Percentiles rank a stretch among this genome's conserved stretches.
These are phyloP conservation scores for Bufo gargarizans DNA, from an alignment of 2,113 vertebrate species.

Conservation along the genomic window DNA sequence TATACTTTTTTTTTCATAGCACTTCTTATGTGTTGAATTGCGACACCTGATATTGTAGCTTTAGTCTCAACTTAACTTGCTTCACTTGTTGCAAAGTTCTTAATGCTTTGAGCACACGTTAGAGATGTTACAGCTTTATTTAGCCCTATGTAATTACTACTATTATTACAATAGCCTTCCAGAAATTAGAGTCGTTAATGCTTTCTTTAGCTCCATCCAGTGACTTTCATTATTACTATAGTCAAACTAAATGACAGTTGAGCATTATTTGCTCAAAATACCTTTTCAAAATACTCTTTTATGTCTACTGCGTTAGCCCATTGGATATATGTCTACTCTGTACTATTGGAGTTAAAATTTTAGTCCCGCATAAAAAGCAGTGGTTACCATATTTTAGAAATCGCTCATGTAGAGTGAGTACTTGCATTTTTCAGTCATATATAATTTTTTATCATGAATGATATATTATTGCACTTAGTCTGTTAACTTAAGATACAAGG, in stretches of 20 bases:
- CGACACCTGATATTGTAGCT: conserved; percentile 20
- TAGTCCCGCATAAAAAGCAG: too few relatives aligned
- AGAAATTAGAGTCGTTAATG: conserved; percentile 10
- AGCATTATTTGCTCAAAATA: conserved; percentile 8
- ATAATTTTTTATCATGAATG: too few relatives aligned
- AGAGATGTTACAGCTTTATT: conserved; percentile 34
- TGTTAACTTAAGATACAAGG: too few relatives aligned
- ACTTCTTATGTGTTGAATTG: not conserved
- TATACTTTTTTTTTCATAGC: not conserved
- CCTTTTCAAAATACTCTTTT: not conserved
- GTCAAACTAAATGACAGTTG: not conserved
- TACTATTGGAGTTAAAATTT: too few relatives aligned
- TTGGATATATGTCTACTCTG: not conserved
- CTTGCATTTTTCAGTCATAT: too few relatives aligned
- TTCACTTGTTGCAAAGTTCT: conserved; percentile 44
- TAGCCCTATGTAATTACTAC: conserved; percentile 47
- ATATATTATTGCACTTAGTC: too few relatives aligned
- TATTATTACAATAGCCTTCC: conserved; percentile 45
- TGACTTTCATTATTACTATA: conserved; percentile 33
- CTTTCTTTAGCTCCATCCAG: conserved; percentile 26
- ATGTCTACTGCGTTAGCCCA: not conserved
- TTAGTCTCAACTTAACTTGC: conserved; percentile 16
- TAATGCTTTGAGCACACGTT: conserved; percentile 29
- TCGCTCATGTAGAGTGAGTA: too few relatives aligned
- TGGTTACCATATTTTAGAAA: too few relatives aligned